Evolutionary conservation across 2,888 invertebrate genomes (phyloP).

Genomic region (Linyphia triangularis): DNA sequence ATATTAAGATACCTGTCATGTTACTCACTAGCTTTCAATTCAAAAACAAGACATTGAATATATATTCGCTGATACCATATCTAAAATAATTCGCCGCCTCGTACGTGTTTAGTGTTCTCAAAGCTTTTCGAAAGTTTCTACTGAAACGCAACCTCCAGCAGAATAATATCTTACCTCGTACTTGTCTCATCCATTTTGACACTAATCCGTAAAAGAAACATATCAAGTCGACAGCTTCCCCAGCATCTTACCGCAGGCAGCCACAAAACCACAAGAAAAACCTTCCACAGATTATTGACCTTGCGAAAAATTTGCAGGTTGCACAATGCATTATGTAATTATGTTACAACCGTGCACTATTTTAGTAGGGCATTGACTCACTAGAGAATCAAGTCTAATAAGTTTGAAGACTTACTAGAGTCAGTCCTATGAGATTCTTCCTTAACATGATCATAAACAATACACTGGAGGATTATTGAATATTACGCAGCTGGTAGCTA

Average conservation of each 20-base stretch:
- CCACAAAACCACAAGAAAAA: neutral
- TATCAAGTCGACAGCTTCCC: slow-evolving; percentile 32
- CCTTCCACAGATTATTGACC: neutral
- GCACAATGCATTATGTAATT: slow-evolving; percentile 10
- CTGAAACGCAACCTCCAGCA: neutral
- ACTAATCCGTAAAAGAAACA: slow-evolving; percentile 35
- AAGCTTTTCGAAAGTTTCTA: neutral
- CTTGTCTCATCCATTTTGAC: slow-evolving; percentile 44
- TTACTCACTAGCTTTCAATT: no score
- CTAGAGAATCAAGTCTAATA: neutral
- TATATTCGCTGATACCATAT: no score
- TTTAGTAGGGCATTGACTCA: slow-evolving; percentile 64
- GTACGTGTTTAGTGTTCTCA: neutral
- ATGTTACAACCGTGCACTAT: slow-evolving; percentile 25
- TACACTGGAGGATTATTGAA: neutral
- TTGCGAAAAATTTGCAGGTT: neutral
- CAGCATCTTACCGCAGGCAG: neutral
- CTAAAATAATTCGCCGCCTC: neutral
- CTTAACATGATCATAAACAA: neutral
- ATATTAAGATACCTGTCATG: neutral
- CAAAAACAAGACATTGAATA: no score
- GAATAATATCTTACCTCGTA: neutral
- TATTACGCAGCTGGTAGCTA: neutral
- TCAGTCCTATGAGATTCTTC: slow-evolving; percentile 24
- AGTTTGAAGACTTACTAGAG: neutral